phyloP scores from a whole-genome alignment of 1,140 invertebrate genomes.

The Drosophila nannoptera region DNA sequence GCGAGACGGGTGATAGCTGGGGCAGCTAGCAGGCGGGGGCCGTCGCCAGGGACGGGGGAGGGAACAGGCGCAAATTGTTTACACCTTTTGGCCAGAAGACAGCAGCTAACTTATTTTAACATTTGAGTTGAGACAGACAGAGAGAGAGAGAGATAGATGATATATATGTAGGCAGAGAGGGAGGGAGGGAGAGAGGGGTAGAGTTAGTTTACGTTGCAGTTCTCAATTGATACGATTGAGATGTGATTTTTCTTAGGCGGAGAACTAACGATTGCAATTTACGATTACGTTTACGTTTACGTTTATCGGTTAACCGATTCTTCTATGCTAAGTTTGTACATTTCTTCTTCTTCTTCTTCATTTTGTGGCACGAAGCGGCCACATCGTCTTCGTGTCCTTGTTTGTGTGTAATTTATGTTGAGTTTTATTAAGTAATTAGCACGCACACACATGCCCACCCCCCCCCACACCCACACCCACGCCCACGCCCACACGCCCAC shows the following conservation, averaged over 20 bases:
- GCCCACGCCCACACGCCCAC: background rate
- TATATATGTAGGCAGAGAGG: constrained; percentile 15
- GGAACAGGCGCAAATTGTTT: too few relatives aligned
- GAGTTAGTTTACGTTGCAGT: constrained; percentile 34
- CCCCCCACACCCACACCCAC: constrained; percentile 45
- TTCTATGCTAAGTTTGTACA: too few relatives aligned
- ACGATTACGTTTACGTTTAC: background rate
- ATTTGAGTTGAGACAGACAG: too few relatives aligned
- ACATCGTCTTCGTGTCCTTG: constrained; percentile 64
- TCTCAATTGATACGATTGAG: constrained; percentile 43
- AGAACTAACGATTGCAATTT: constrained; percentile 38
- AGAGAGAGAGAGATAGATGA: too few relatives aligned
- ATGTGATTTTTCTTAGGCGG: constrained; percentile 64
- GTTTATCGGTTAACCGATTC: too few relatives aligned
- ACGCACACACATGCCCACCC: constrained; percentile 25
- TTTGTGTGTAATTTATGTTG: constrained; percentile 71
- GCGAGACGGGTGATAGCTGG: constrained; percentile 21
- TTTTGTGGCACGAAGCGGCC: constrained; percentile 37
- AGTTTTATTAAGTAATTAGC: constrained; percentile 58
- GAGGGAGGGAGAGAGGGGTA: constrained; percentile 19
- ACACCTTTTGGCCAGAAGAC: too few relatives aligned
- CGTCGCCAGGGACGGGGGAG: background rate
- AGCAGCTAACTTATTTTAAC: too few relatives aligned
- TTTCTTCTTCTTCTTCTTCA: constrained; percentile 10
- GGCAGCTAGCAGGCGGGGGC: constrained; percentile 24